Evolutionary conservation across 2,888 invertebrate genomes (phyloP), one percentile per base, ranked within the genome.

Genomic region (Polyommatus icarus): DNA sequence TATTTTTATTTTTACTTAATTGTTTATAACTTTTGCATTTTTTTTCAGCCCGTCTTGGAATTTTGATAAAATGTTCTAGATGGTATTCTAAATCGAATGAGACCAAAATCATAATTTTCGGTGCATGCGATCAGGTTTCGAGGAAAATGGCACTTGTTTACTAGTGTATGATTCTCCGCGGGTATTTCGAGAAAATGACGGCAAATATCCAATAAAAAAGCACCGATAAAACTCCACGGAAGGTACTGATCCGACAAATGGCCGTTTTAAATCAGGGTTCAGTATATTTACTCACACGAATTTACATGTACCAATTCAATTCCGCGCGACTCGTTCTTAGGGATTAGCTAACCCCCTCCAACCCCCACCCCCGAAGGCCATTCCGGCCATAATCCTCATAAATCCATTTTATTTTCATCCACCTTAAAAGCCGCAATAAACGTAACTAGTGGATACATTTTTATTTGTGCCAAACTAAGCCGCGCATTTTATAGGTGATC

Each of bases 401-500:
- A 93, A 92, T 93, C 93, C 91, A 90, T 88, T 93, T 93, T 93
- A 93, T 92, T 91, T 91, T 93, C 92, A 93, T 93, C 93, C 93
- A 93, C 93, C 92, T 93, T 93, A 92, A 93, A 91, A 90, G 88
- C 91, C 87, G 87, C 89, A 90, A 92, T 93, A 92, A 93, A 93
- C 91, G 88, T 88, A 88, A 88, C 89, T 88, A 85, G 88, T 87
- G 86, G 88, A 87, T 85, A 82, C 82, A 82, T 79, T 82, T 81
- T 83, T 82, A 75, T 75, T 75, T 75, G 73, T 15, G 54, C 50
- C 75, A 24, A 75, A 29, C 75, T 29, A 50, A 75, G 75, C 29
- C 54, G 24, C 18, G 75, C 20, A 29, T 75, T 54, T 75, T 75
- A 54, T 75, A 46, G 20, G 15, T 20, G 72, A 72, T 40, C 40